Percentiles rank a stretch among this genome's conserved stretches.
These are phyloP conservation scores for Tor tambroides DNA, from an alignment of 2,113 vertebrate genomes.

Conservation along the genomic window DNA sequence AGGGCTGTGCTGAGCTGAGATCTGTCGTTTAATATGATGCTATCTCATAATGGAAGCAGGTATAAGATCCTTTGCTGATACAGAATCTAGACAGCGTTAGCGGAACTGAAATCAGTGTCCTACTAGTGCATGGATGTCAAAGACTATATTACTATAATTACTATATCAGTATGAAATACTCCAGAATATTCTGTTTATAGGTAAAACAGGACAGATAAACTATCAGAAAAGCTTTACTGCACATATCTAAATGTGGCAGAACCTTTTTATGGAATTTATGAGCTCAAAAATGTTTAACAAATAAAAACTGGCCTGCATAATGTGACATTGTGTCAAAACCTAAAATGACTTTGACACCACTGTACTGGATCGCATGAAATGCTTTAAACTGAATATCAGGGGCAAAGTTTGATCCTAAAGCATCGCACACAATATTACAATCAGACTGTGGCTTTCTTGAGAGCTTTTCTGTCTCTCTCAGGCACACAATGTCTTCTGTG, in stretches of 20 bases:
- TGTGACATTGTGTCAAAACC: background rate
- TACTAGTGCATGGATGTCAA: background rate
- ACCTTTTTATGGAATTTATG: too few relatives aligned
- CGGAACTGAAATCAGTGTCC: background rate
- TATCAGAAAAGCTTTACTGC: background rate
- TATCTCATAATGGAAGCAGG: background rate
- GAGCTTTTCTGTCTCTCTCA: conserved; percentile 59
- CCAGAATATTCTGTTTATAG: background rate
- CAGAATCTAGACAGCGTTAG: background rate
- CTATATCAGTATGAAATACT: background rate
- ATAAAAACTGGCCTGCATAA: background rate
- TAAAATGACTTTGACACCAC: background rate
- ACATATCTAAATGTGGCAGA: background rate
- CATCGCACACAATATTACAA: background rate
- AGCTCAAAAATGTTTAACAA: background rate
- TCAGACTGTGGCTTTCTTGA: conserved; percentile 53
- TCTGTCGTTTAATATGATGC: conserved; percentile 3
- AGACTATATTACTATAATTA: conserved; percentile 4
- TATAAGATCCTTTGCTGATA: conserved; percentile 3
- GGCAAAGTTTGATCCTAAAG: conserved; percentile 28
- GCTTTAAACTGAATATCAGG: background rate
- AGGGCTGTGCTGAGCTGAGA: conserved; percentile 23
- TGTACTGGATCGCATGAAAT: background rate
- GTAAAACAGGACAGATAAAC: background rate
- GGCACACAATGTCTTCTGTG: conserved; percentile 67